Percentiles rank a stretch among this genome's conserved stretches.
phyloP scores from a whole-genome alignment of 2,113 vertebrate genomes.

The Apaloderma vittatum region DNA sequence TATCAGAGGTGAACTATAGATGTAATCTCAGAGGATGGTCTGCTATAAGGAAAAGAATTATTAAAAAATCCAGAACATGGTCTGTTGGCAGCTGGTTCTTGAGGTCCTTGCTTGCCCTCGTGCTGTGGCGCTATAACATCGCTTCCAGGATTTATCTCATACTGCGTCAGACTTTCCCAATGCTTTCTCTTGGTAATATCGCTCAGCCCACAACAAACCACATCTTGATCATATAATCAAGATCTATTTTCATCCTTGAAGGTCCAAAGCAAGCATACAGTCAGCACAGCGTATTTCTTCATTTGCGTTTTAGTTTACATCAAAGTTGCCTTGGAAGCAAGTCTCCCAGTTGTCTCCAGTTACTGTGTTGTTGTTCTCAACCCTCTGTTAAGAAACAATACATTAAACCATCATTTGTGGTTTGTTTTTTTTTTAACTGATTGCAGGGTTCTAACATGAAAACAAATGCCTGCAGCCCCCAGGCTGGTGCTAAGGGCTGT shows the following conservation, averaged over 20 bases:
- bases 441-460: background rate
- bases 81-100: background rate
- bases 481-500: background rate
- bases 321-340: background rate
- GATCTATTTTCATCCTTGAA: background rate
- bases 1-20: slow-evolving; percentile 55
- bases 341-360: background rate
- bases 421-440: background rate
- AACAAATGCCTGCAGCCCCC: background rate
- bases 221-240: background rate
- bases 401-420: background rate
- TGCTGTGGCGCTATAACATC: background rate
- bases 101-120: background rate
- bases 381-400: background rate
- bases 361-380: background rate
- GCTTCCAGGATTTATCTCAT: background rate
- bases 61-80: background rate
- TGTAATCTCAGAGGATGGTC: background rate
- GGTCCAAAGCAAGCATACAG: background rate
- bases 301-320: background rate
- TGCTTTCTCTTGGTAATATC: background rate
- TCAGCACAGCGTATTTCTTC: background rate
- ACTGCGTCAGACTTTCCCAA: background rate
- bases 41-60: slow-evolving; percentile 22
- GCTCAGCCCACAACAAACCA: background rate